These are phyloP conservation scores for Keiferia lycopersicella DNA, from an alignment of 2,888 invertebrate species.

Conservation along the genomic window DNA sequence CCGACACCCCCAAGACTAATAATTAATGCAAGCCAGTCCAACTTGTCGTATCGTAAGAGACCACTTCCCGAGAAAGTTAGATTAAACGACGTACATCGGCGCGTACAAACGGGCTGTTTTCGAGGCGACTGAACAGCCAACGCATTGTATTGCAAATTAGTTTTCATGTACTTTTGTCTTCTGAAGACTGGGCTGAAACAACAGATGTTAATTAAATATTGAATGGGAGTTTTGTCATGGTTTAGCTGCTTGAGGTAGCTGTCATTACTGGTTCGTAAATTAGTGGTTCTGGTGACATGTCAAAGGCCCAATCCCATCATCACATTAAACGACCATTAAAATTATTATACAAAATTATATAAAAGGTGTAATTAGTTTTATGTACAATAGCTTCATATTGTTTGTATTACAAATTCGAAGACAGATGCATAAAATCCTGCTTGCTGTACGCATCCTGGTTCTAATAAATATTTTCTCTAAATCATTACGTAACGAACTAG, in stretches of 20 bases:
- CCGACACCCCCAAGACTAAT: constrained; percentile 35
- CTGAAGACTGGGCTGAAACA: not conserved
- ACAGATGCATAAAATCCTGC: too few species aligned
- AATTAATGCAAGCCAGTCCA: constrained; percentile 53
- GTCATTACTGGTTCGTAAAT: not conserved
- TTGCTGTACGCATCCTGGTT: too few species aligned
- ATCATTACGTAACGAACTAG: too few species aligned
- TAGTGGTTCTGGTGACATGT: not conserved
- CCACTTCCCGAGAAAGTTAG: constrained; percentile 67
- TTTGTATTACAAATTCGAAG: too few species aligned
- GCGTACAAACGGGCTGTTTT: constrained; percentile 56
- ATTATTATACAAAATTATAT: too few species aligned
- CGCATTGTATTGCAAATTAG: constrained; percentile 70
- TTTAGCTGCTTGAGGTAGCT: not conserved
- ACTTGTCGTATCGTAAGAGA: constrained; percentile 54
- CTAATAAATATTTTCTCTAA: too few species aligned
- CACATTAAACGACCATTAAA: too few species aligned
- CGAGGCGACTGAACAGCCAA: constrained; percentile 45
- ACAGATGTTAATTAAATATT: constrained; percentile 23
- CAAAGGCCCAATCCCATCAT: too few species aligned
- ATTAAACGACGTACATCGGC: constrained; percentile 70
- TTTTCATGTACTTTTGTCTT: constrained; percentile 35
- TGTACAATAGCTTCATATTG: too few species aligned
- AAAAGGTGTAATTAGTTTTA: too few species aligned
- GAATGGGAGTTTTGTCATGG: constrained; percentile 7